phyloP scores from a whole-genome alignment of 2,113 vertebrate species.

The Aviceda subcristata region DNA sequence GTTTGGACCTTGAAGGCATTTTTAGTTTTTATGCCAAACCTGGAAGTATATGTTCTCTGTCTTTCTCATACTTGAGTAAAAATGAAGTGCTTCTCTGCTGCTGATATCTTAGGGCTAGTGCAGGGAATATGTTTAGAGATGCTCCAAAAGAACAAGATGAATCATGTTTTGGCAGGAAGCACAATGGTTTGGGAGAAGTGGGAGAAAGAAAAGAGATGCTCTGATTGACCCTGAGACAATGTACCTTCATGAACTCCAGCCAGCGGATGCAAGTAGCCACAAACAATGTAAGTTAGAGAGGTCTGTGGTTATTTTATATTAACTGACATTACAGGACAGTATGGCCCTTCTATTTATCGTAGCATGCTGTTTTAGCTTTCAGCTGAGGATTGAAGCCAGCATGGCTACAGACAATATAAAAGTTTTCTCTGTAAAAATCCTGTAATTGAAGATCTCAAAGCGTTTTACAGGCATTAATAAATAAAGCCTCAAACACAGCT shows the following conservation, averaged over 20 bases:
- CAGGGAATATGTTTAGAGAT: background rate
- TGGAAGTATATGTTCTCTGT: background rate
- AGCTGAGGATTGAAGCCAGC: background rate
- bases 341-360: background rate
- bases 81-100: background rate
- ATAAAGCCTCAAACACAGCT: slow-evolving; percentile 44
- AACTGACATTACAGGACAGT: background rate
- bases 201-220: background rate
- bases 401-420: background rate
- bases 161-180: background rate
- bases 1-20: background rate
- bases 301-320: slow-evolving; percentile 25
- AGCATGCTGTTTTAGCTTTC: background rate
- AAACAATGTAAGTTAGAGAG: background rate
- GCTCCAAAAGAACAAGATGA: background rate
- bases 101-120: background rate
- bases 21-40: background rate
- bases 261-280: background rate
- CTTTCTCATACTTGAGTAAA: background rate
- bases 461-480: slow-evolving; percentile 62
- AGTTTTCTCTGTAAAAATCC: slow-evolving; percentile 24
- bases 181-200: background rate
- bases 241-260: background rate
- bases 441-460: slow-evolving; percentile 45
- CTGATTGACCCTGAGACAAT: background rate